These are phyloP conservation scores for Mycetomoellerius zeteki DNA, from an alignment of 1,140 invertebrate species.

Conservation along the genomic window DNA sequence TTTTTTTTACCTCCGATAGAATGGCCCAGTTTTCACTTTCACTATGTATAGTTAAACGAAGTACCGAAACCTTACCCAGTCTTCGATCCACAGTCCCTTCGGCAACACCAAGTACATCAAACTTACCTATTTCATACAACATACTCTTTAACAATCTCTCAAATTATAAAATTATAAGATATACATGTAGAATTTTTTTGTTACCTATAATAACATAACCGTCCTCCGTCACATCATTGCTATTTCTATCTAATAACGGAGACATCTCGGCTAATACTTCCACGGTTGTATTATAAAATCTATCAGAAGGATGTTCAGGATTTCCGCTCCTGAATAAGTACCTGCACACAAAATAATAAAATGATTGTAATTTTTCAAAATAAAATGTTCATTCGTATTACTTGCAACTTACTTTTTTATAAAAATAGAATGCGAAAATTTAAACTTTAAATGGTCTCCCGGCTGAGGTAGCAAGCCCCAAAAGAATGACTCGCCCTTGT, in stretches of 20 bases:
- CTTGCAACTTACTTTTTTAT: slow-evolving; percentile 90
- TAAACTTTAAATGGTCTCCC: slow-evolving; percentile 94
- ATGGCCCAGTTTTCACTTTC: slow-evolving; percentile 97
- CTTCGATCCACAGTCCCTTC: slow-evolving; percentile 90
- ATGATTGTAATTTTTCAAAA: slow-evolving; percentile 23
- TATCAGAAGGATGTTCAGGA: slow-evolving; percentile 96
- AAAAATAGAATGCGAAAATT: slow-evolving; percentile 92
- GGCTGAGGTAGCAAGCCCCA: slow-evolving; percentile 96
- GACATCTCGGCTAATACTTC: slow-evolving; percentile 91
- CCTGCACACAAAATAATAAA: slow-evolving; percentile 84
- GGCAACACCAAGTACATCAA: slow-evolving; percentile 93
- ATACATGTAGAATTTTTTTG: slow-evolving; percentile 57
- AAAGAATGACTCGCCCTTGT: slow-evolving; percentile 96
- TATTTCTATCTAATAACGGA: slow-evolving; percentile 82
- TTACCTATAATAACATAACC: slow-evolving; percentile 91
- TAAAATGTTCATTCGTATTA: not conserved
- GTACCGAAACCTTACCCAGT: slow-evolving; percentile 90
- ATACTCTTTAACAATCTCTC: not conserved
- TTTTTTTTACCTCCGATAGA: slow-evolving; percentile 93
- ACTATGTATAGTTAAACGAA: slow-evolving; percentile 92
- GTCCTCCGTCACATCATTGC: slow-evolving; percentile 89
- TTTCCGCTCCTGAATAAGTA: slow-evolving; percentile 97
- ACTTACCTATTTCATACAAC: slow-evolving; percentile 87
- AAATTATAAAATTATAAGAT: slow-evolving; percentile 40
- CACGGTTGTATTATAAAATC: slow-evolving; percentile 95